Evolutionary conservation across 2,888 invertebrate genomes (phyloP).

Genomic region (Eledone cirrhosa): DNA sequence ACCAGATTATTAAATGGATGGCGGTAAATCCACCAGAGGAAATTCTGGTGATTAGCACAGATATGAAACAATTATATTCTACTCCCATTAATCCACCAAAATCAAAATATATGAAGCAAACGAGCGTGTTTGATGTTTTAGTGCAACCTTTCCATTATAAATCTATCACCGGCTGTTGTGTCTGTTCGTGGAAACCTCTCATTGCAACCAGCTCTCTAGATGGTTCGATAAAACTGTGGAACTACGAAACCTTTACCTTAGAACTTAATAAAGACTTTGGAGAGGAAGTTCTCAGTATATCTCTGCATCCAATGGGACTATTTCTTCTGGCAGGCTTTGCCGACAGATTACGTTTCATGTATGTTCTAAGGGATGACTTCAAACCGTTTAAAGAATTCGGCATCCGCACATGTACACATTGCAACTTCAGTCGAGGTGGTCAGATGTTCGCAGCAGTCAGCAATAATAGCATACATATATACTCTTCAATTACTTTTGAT

Average conservation of each 20-base stretch:
- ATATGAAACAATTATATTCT: slow-evolving; percentile 10
- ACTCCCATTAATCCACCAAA: background rate
- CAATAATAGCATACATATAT: background rate
- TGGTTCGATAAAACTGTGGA: slow-evolving; percentile 9
- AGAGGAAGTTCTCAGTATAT: background rate
- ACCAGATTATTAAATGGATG: background rate
- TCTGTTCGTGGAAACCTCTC: slow-evolving; percentile 10
- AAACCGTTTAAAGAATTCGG: background rate
- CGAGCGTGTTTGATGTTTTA: background rate
- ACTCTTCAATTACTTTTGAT: slow-evolving; percentile 12
- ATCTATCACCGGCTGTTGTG: slow-evolving; percentile 9
- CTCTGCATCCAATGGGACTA: slow-evolving; percentile 1
- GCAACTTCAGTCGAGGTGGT: background rate
- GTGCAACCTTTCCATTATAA: background rate
- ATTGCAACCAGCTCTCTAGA: slow-evolving; percentile 7
- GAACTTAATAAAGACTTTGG: background rate
- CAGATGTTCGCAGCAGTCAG: slow-evolving; percentile 10
- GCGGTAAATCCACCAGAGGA: background rate
- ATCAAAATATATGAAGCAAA: background rate
- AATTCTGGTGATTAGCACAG: background rate
- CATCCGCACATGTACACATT: background rate
- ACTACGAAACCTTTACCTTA: background rate
- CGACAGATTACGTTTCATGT: slow-evolving; percentile 17
- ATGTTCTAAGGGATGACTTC: background rate
- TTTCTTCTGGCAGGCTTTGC: slow-evolving; percentile 14